Percentiles rank a stretch among this genome's conserved stretches.
These are phyloP conservation scores for Philotrypesis tridentata DNA, from an alignment of 1,140 invertebrate genomes.

Conservation along the genomic window DNA sequence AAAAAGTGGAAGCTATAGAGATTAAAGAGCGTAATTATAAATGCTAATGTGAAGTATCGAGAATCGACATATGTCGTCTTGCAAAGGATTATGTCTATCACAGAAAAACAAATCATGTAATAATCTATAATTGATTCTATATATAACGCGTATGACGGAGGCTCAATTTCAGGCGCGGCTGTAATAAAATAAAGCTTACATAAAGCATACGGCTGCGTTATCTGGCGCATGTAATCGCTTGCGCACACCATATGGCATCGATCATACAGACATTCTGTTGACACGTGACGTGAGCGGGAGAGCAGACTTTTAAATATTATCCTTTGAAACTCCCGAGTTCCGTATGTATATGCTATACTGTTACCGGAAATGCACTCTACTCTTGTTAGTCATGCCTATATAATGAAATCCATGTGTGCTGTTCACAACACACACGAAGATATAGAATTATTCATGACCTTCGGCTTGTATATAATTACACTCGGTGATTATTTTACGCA, in stretches of 20 bases:
- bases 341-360: too few relatives aligned
- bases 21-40: too few relatives aligned
- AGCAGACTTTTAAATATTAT: constrained; percentile 31
- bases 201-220: background rate
- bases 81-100: too few relatives aligned
- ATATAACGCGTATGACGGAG: too few relatives aligned
- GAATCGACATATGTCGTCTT: too few relatives aligned
- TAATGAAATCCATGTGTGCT: background rate
- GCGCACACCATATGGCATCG: background rate
- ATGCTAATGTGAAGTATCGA: too few relatives aligned
- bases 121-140: too few relatives aligned
- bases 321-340: background rate
- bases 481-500: too few relatives aligned
- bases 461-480: too few relatives aligned
- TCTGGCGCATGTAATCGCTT: background rate
- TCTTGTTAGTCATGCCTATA: background rate
- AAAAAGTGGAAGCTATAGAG: too few relatives aligned
- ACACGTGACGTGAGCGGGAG: constrained; percentile 10
- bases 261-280: constrained; percentile 10
- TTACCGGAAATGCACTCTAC: background rate
- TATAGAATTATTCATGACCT: constrained; percentile 25
- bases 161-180: background rate
- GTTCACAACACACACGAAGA: background rate
- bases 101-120: too few relatives aligned
- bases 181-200: too few relatives aligned